Base-by-base conservation (phyloP, 1,140 invertebrate genomes). In the Zelostemma sp. region DNA sequence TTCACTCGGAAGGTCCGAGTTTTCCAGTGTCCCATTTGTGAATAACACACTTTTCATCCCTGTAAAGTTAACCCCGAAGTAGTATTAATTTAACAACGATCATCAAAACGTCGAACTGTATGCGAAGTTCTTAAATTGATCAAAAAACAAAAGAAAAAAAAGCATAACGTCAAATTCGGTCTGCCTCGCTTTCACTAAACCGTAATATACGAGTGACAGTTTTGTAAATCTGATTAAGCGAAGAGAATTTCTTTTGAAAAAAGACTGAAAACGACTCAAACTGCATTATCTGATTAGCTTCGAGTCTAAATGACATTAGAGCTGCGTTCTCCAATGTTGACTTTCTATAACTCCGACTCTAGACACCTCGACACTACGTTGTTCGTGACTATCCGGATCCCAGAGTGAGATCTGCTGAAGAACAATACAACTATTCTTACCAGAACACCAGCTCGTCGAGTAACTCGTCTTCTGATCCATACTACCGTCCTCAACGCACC, bases 351-450 rank as follows among this genome's bases (percentile, higher is more conserved):
- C 74, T 51, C 76, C 77, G 78, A 81, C 79, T 84, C 62, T 82
- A 94, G 93, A 94, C 90, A 86, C 93, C 93, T 82, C 89, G 93
- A 69, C 91, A 93, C 88, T 93, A 94, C 88, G 90, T 92, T 83
- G 92, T 93, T 78, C 89, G 90, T 83, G 92, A 93, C 86, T 89
- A 90, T 78, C 91, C 92, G 64, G 88, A 90, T 72, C 80, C 87
- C 71, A 88, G 89, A 71, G 86, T 91, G 70, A 88, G 90, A 82
- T 89, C 90, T 50, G 87, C 87, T 65, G 91, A 92, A 83, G 87
- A 92, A 85, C 90, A 92, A 86, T 94, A 93, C 88, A 93, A 91
- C 73, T 94, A 93, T 88, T 92, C 91, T 71, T 93, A 93, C 87
- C 87, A 87, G 81, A 91, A 90, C 80, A 79, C 77, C 66, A 85